A percentile compares a stretch with the other conserved stretches of the same genome.
phyloP scores from a whole-genome alignment of 2,113 vertebrate genomes.

The Pseudolaguvia tuberculata region DNA sequence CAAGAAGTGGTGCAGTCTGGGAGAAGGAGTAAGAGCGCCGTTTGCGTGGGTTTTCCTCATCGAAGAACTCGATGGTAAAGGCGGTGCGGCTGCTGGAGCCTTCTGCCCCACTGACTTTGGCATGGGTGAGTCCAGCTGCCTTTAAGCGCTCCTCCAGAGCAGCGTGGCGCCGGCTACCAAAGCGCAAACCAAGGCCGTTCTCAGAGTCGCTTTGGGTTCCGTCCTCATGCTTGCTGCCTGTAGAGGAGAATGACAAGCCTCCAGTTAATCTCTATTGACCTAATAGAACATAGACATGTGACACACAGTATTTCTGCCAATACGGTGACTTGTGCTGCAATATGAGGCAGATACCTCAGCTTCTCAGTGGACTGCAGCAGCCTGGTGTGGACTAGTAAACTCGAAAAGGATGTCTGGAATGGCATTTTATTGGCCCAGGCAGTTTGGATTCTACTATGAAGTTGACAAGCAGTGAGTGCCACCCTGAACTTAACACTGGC shows the following conservation, averaged over 20 bases:
- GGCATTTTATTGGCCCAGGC: constrained; percentile 27
- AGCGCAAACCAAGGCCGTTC: constrained; percentile 81
- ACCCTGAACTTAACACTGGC: constrained; percentile 37
- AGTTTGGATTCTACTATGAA: constrained; percentile 35
- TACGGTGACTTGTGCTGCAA: not conserved
- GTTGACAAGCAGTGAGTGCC: constrained; percentile 40
- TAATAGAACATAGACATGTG: not conserved
- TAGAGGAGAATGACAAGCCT: constrained; percentile 23
- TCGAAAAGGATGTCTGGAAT: constrained; percentile 21
- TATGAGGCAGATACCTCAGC: not conserved
- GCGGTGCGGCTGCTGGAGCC: constrained; percentile 71
- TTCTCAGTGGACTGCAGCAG: constrained; percentile 1
- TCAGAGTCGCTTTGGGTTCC: constrained; percentile 97
- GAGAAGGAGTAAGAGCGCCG: constrained; percentile 90
- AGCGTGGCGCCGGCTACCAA: constrained; percentile 75
- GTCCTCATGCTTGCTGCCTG: constrained; percentile 96
- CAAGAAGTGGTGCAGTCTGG: constrained; percentile 73
- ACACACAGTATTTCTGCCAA: not conserved
- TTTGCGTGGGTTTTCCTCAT: constrained; percentile 87
- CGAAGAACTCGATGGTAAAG: constrained; percentile 92
- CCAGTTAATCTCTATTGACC: not conserved
- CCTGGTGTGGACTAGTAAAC: not conserved
- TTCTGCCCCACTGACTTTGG: constrained; percentile 59
- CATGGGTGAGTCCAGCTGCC: constrained; percentile 69
- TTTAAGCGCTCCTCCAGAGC: constrained; percentile 83